These are phyloP conservation scores for Nicator chloris DNA, from an alignment of 2,113 vertebrate genomes.

Conservation along the genomic window DNA sequence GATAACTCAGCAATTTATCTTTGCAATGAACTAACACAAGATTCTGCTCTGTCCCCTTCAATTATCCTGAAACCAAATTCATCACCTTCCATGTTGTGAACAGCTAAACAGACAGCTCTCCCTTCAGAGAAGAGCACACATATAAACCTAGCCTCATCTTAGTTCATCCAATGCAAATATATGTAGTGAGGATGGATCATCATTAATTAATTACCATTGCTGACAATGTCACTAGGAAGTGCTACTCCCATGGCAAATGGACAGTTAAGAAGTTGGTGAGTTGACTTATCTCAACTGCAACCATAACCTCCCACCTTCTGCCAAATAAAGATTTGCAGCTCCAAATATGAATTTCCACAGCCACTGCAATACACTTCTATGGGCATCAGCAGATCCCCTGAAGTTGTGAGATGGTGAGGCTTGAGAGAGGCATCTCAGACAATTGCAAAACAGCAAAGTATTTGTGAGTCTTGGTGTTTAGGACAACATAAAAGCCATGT, in stretches of 20 bases:
- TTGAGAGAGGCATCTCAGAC: not conserved
- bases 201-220: not conserved
- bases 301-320: not conserved
- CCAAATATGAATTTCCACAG: not conserved
- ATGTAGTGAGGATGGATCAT: not conserved
- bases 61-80: not conserved
- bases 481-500: not conserved
- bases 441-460: not conserved
- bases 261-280: not conserved
- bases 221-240: not conserved
- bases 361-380: not conserved
- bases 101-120: not conserved
- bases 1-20: not conserved
- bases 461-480: not conserved
- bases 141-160: not conserved
- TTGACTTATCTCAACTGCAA: not conserved
- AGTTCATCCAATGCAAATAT: not conserved
- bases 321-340: not conserved
- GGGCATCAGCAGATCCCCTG: not conserved
- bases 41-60: not conserved
- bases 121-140: not conserved
- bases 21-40: not conserved
- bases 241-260: not conserved
- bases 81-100: not conserved
- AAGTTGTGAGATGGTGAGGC: not conserved